Conservation (phyloP, 2,113 vertebrate species). For the Leucopsar rothschildi region DNA sequence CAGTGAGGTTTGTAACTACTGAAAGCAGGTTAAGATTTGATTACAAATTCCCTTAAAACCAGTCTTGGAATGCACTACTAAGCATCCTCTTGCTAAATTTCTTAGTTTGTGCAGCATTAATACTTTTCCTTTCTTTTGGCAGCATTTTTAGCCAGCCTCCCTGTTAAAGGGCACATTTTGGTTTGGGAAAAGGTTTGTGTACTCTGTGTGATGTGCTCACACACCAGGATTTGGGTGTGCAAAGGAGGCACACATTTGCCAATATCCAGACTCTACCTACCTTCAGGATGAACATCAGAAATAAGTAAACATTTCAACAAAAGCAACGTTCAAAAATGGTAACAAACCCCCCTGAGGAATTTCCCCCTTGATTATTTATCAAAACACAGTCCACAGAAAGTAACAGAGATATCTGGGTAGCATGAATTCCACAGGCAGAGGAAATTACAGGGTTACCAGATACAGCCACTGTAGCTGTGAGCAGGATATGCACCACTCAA, state of each 20-base stretch:
- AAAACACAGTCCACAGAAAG: slow-evolving; percentile 61
- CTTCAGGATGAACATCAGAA: slow-evolving; percentile 5
- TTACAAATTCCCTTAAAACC: neutral
- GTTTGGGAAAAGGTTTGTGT: neutral
- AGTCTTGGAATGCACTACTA: neutral
- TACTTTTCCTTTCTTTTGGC: neutral
- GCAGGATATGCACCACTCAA: neutral
- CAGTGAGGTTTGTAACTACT: neutral
- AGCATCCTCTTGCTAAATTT: neutral
- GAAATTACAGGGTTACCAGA: neutral
- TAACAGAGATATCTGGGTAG: slow-evolving; percentile 63
- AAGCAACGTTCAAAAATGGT: neutral
- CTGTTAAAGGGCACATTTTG: neutral
- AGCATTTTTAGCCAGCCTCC: neutral
- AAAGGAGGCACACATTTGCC: neutral
- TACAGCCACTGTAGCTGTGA: neutral
- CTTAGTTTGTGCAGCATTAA: neutral
- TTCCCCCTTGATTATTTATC: neutral
- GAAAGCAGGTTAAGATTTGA: neutral
- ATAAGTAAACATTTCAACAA: neutral
- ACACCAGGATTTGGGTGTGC: neutral
- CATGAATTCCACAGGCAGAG: neutral
- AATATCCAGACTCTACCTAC: slow-evolving; percentile 3
- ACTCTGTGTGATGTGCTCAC: neutral
- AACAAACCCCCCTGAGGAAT: neutral